phyloP scores from a whole-genome alignment of 2,797 vertebrate species.

The Esox masquinongy region DNA sequence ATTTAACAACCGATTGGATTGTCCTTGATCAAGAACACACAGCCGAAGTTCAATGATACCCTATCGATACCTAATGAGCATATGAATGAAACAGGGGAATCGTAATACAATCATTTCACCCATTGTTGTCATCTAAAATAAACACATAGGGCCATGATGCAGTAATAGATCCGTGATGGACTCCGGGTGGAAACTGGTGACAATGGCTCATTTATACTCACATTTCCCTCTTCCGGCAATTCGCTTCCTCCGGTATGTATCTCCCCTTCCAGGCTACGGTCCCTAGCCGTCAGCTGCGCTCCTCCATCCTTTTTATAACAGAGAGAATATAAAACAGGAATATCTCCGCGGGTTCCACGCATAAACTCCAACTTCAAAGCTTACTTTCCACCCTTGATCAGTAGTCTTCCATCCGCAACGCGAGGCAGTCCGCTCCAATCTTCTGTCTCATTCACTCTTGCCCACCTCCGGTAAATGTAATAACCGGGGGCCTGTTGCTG shows the following conservation, averaged over 20 bases:
- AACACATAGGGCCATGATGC: not conserved
- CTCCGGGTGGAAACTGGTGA: not conserved
- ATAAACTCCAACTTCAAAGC: slow-evolving; percentile 11
- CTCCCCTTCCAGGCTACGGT: slow-evolving; percentile 57
- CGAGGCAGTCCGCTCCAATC: slow-evolving; percentile 10
- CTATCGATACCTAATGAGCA: not conserved
- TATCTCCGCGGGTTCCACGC: slow-evolving; percentile 43
- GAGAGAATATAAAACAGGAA: slow-evolving; percentile 36
- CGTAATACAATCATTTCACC: slow-evolving; percentile 3
- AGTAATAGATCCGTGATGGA: not conserved
- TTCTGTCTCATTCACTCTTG: slow-evolving; percentile 32
- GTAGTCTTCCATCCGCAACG: slow-evolving; percentile 25
- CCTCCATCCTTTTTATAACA: slow-evolving; percentile 68
- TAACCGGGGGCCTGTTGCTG: slow-evolving; percentile 55
- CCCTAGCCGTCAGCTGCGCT: slow-evolving; percentile 75
- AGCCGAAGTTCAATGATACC: slow-evolving; percentile 46
- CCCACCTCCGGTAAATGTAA: slow-evolving; percentile 30
- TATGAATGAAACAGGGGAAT: not conserved
- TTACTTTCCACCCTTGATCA: slow-evolving; percentile 22
- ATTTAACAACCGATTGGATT: slow-evolving; percentile 54
- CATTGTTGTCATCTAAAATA: not conserved
- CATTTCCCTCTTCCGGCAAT: slow-evolving; percentile 54
- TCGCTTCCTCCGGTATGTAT: slow-evolving; percentile 40
- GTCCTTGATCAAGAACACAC: slow-evolving; percentile 62
- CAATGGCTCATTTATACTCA: slow-evolving; percentile 52